phyloP scores from a whole-genome alignment of 2,113 vertebrate genomes.

The Mus musculus region DNA sequence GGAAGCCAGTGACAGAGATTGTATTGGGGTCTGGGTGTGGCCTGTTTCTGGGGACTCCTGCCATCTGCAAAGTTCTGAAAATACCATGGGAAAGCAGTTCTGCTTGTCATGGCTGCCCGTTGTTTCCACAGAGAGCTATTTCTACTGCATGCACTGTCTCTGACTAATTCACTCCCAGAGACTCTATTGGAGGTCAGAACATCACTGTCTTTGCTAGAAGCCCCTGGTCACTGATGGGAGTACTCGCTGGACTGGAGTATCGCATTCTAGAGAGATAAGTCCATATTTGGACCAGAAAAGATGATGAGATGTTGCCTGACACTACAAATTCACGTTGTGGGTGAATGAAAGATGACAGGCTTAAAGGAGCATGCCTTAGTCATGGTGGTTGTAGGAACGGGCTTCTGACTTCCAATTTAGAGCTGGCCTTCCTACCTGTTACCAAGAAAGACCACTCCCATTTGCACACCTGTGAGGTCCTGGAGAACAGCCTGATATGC shows the following conservation, averaged over 20 bases:
- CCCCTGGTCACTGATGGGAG: background rate
- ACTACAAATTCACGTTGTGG: background rate
- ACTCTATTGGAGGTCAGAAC: background rate
- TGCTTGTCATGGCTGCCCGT: background rate
- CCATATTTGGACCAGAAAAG: background rate
- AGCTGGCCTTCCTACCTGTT: background rate
- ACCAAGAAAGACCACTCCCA: too few relatives aligned
- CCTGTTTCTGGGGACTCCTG: background rate
- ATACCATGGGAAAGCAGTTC: background rate
- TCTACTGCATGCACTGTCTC: background rate
- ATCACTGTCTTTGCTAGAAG: background rate
- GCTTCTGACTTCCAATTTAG: background rate
- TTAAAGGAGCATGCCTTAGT: background rate
- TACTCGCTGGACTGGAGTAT: background rate
- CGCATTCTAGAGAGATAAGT: background rate
- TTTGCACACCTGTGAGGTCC: background rate
- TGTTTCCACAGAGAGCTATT: background rate
- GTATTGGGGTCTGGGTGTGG: background rate
- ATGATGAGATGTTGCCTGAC: background rate
- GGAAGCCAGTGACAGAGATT: background rate
- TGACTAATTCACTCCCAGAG: conserved; percentile 3
- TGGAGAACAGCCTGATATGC: accelerated
- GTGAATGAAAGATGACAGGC: background rate
- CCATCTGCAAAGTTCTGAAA: background rate
- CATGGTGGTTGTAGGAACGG: background rate